phyloP scores from a whole-genome alignment of 2,113 vertebrate genomes.

The Catagonus wagneri region DNA sequence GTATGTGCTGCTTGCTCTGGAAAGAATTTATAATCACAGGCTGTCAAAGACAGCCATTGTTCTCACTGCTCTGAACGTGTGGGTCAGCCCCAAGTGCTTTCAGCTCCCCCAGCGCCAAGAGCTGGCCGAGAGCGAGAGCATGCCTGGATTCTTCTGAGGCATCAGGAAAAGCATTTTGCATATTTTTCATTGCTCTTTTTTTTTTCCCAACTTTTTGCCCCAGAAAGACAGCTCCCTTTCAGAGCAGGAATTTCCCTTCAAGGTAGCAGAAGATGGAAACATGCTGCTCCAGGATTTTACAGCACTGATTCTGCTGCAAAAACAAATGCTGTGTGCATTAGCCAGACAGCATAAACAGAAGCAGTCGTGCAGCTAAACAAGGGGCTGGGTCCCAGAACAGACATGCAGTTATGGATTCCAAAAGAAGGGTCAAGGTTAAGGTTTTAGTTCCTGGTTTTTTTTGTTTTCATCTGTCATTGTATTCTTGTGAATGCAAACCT shows the following conservation, averaged over 20 bases:
- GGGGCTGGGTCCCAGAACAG: constrained; percentile 67
- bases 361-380: constrained; percentile 38
- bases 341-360: constrained; percentile 75
- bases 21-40: constrained; percentile 92
- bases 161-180: constrained; percentile 90
- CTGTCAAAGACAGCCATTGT: constrained; percentile 93
- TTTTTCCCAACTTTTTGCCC: constrained; percentile 85
- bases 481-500: constrained; percentile 58
- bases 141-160: constrained; percentile 90
- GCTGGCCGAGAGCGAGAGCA: constrained; percentile 86
- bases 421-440: constrained; percentile 83
- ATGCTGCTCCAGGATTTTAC: constrained; percentile 84
- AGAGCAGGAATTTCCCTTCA: constrained; percentile 89
- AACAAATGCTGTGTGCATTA: constrained; percentile 75
- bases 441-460: constrained; percentile 72
- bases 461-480: not conserved
- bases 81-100: constrained; percentile 90
- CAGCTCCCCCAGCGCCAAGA: constrained; percentile 89
- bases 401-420: constrained; percentile 82
- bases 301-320: constrained; percentile 76
- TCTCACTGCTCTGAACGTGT: constrained; percentile 88
- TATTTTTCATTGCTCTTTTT: constrained; percentile 88
- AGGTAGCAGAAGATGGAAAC: constrained; percentile 84
- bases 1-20: constrained; percentile 90
- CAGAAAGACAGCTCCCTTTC: constrained; percentile 89